Evolutionary conservation across 2,888 invertebrate genomes (phyloP).

Genomic region (Amblyjoppa fuscipennis): DNA sequence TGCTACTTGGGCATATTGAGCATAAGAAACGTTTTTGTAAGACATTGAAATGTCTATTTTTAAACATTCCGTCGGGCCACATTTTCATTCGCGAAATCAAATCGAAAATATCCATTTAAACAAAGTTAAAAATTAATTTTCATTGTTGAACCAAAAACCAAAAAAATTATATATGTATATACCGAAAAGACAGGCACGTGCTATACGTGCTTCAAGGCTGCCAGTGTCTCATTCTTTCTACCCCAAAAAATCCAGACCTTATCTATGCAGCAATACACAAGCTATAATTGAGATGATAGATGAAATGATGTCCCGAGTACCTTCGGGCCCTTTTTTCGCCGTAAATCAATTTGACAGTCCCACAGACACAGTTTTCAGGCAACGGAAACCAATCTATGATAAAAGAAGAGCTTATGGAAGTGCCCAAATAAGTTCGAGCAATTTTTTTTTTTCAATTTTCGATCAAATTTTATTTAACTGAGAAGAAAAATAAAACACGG

Average conservation of each 20-base stretch:
- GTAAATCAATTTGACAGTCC: not conserved
- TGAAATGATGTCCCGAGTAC: not conserved
- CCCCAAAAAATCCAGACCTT: conserved; percentile 12
- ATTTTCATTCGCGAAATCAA: not conserved
- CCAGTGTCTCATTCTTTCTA: conserved; percentile 4
- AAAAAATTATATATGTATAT: not conserved
- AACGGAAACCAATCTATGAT: not conserved
- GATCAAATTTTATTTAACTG: not conserved
- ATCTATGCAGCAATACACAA: conserved; percentile 37
- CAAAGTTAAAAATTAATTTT: not conserved
- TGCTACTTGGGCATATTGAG: conserved; percentile 37
- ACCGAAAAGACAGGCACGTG: not conserved
- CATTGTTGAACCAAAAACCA: not conserved
- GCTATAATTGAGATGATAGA: conserved; percentile 15
- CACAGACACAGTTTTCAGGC: not conserved
- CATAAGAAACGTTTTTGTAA: not conserved
- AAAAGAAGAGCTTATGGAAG: too few relatives aligned
- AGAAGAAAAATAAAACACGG: not conserved
- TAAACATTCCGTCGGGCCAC: not conserved
- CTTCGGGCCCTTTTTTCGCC: not conserved
- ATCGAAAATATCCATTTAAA: not conserved
- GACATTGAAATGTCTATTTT: not conserved
- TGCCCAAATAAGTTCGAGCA: not conserved
- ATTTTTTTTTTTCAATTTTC: not conserved
- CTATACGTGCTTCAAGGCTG: conserved; percentile 17